Percentiles rank a stretch among this genome's conserved stretches.
Evolutionary conservation across 2,888 invertebrate genomes (phyloP).

Genomic region (Dolomedes plantarius): DNA sequence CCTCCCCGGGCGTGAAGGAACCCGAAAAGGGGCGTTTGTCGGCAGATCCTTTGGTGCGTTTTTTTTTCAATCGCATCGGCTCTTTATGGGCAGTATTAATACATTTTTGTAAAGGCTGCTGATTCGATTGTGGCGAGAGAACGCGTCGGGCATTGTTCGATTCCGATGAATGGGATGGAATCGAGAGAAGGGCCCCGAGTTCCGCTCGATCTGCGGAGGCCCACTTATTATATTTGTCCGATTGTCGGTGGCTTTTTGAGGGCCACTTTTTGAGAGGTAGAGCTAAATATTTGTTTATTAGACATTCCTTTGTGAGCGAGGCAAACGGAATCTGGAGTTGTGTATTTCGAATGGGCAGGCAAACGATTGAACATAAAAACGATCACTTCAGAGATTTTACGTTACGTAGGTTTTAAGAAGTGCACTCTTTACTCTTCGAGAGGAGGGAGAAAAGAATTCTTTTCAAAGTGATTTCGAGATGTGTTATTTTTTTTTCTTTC

Average conservation of each 20-base stretch:
- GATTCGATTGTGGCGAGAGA: slow-evolving; percentile 14
- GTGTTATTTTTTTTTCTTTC: too few relatives aligned
- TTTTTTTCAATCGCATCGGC: not conserved
- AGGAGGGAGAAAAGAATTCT: too few relatives aligned
- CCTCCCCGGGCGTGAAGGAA: slow-evolving; percentile 49
- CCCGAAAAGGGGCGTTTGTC: slow-evolving; percentile 57
- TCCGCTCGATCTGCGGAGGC: not conserved
- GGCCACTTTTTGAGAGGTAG: not conserved
- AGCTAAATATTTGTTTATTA: slow-evolving; percentile 55
- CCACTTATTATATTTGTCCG: slow-evolving; percentile 26
- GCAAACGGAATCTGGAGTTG: not conserved
- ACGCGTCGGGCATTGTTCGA: not conserved
- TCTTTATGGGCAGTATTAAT: slow-evolving; percentile 16
- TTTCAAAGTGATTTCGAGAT: too few relatives aligned
- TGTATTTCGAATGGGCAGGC: not conserved
- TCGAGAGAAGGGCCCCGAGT: not conserved
- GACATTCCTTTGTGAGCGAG: not conserved
- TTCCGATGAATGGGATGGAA: not conserved
- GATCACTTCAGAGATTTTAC: not conserved
- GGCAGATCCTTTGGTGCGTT: slow-evolving; percentile 33
- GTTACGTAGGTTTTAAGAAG: not conserved
- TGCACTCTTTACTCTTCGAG: too few relatives aligned
- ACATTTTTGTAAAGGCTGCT: slow-evolving; percentile 14
- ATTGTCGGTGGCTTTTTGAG: slow-evolving; percentile 33
- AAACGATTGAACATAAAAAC: not conserved